Evolutionary conservation across 1,140 invertebrate species (phyloP).

Genomic region (Lucilia cuprina): DNA sequence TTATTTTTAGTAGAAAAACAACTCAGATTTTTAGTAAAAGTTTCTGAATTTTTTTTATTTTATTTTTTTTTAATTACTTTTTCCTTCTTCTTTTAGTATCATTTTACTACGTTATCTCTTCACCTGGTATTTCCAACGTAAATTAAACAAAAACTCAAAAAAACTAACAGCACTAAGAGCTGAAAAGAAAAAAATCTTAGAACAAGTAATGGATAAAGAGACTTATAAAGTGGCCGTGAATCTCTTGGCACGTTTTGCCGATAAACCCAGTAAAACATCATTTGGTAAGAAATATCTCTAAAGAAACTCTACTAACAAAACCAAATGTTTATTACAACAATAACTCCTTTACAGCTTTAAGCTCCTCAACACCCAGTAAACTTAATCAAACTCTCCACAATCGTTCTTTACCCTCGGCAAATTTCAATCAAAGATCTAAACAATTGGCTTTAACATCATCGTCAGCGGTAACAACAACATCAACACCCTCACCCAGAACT

Average conservation of each 20-base stretch:
- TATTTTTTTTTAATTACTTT: no score
- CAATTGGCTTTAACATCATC: slow-evolving; percentile 12
- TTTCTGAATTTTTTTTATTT: no score
- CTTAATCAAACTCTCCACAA: neutral
- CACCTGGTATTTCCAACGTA: slow-evolving; percentile 87
- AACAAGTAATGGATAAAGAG: slow-evolving; percentile 96
- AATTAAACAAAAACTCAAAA: slow-evolving; percentile 80
- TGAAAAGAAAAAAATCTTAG: slow-evolving; percentile 88
- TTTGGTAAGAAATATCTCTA: neutral
- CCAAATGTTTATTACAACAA: neutral
- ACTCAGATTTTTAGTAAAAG: no score
- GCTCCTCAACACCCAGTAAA: slow-evolving; percentile 1
- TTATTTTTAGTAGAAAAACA: no score
- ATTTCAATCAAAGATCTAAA: neutral
- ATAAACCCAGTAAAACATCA: slow-evolving; percentile 45
- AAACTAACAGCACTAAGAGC: slow-evolving; percentile 76
- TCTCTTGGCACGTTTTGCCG: slow-evolving; percentile 56
- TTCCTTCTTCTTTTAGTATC: slow-evolving; percentile 71
- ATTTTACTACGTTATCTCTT: slow-evolving; percentile 79
- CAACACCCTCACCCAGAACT: neutral
- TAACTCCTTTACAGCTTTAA: neutral
- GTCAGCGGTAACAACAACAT: neutral
- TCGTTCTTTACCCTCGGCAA: neutral
- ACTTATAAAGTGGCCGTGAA: slow-evolving; percentile 81
- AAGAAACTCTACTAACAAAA: neutral